Percentiles rank a stretch among this genome's conserved stretches.
Evolutionary conservation across 1,140 invertebrate species (phyloP).

Genomic region (Idris sp.): DNA sequence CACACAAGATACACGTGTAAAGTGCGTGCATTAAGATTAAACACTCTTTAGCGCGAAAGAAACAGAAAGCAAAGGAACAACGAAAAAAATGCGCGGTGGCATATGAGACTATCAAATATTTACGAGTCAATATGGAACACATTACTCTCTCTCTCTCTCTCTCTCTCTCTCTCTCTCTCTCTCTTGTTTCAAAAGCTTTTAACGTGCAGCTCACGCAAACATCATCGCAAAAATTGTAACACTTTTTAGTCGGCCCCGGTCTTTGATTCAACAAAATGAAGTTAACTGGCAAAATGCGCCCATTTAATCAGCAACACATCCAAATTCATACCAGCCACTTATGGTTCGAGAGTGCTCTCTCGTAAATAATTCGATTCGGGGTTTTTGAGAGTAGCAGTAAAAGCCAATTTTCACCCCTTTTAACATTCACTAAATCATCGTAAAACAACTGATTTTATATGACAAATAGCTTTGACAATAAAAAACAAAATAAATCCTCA

Average conservation of each 20-base stretch:
- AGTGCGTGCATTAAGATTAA: conserved; percentile 51
- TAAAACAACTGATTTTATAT: too few species aligned
- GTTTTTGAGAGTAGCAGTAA: conserved; percentile 20
- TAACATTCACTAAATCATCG: conserved; percentile 34
- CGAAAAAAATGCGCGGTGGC: conserved; percentile 5
- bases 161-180: too few species aligned
- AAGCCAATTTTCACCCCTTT: conserved; percentile 43
- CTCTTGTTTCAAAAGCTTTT: conserved; percentile 59
- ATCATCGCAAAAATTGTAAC: conserved; percentile 29
- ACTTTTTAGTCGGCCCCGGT: too few species aligned
- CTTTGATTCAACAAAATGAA: too few species aligned
- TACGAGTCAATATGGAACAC: conserved; percentile 33
- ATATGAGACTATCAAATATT: conserved; percentile 41
- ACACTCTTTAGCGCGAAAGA: too few species aligned
- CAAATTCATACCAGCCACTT: too few species aligned
- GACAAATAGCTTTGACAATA: too few species aligned
- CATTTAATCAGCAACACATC: too few species aligned
- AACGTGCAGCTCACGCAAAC: conserved; percentile 19
- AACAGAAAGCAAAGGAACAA: too few species aligned
- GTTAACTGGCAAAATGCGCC: too few species aligned
- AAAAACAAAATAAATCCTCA: too few species aligned
- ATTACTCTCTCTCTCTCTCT: conserved; percentile 13
- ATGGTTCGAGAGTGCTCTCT: too few species aligned
- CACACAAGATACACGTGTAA: conserved; percentile 21
- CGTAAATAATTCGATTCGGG: conserved; percentile 33